Evolutionary conservation across 2,888 invertebrate genomes (phyloP).

Genomic region (Nomada hirtipes): DNA sequence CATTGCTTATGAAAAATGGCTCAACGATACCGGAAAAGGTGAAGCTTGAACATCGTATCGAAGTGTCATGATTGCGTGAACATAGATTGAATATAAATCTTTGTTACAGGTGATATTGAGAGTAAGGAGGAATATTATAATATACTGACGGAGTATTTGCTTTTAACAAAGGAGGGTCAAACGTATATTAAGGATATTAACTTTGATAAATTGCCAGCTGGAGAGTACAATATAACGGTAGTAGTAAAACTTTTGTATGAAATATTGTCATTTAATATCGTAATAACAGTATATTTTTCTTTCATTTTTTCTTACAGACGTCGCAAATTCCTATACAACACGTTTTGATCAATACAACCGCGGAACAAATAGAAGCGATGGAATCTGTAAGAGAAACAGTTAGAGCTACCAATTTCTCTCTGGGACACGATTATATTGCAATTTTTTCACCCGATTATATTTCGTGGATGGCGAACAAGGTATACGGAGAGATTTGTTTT

Average conservation of each 20-base stretch:
- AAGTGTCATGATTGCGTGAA: too few relatives aligned
- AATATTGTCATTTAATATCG: neutral
- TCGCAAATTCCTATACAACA: conserved; percentile 82
- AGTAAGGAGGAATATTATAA: conserved; percentile 80
- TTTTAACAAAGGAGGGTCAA: conserved; percentile 80
- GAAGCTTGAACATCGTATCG: conserved; percentile 12
- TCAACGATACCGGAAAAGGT: conserved; percentile 72
- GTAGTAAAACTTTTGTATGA: conserved; percentile 9
- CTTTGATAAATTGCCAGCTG: conserved; percentile 77
- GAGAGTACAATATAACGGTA: conserved; percentile 82
- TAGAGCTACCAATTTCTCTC: conserved; percentile 75
- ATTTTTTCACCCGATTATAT: conserved; percentile 80
- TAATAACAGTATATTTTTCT: neutral
- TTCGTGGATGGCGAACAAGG: conserved; percentile 82
- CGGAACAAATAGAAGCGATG: conserved; percentile 80
- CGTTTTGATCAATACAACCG: conserved; percentile 77
- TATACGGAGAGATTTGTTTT: conserved; percentile 56
- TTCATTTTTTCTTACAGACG: conserved; percentile 69
- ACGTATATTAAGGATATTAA: conserved; percentile 82
- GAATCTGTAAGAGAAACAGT: conserved; percentile 77
- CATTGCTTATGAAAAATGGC: conserved; percentile 78
- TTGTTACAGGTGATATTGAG: conserved; percentile 71
- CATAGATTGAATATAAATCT: neutral
- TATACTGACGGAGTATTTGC: conserved; percentile 80
- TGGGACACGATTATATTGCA: conserved; percentile 73